Conservation (phyloP, 2,113 vertebrate species). For the Mormyrus lacerda region DNA sequence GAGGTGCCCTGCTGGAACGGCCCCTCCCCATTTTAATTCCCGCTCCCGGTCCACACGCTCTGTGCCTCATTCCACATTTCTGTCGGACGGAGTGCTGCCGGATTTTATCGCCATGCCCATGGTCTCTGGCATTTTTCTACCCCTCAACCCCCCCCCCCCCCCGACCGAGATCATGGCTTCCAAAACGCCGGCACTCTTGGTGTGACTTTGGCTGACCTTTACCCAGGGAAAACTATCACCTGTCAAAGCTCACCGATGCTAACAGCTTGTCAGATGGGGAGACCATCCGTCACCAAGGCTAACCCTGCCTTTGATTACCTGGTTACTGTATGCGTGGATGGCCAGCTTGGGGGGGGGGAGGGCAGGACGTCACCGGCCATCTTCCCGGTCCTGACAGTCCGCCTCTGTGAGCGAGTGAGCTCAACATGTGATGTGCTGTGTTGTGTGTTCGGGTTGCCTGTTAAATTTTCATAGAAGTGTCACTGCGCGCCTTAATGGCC, state of each 20-base stretch:
- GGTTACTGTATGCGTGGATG: conserved; percentile 45
- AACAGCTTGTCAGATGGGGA: conserved; percentile 1
- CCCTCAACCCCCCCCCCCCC: no score
- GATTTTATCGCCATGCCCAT: background rate
- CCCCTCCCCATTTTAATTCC: background rate
- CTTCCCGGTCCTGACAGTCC: background rate
- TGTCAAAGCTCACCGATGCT: background rate
- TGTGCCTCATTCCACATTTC: background rate
- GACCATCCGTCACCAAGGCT: conserved; percentile 26
- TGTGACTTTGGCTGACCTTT: conserved; percentile 20
- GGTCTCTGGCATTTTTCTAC: no score
- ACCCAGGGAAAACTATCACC: conserved; percentile 4
- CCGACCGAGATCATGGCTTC: background rate
- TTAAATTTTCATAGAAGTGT: background rate
- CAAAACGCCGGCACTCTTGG: conserved; percentile 29
- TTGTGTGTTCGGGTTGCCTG: background rate
- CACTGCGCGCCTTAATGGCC: no score
- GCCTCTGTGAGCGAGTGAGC: background rate
- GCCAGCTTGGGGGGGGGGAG: conserved; percentile 5
- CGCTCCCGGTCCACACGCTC: background rate
- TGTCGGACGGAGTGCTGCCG: background rate
- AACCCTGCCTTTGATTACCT: conserved; percentile 48
- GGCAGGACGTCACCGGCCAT: background rate
- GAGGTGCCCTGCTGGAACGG: background rate
- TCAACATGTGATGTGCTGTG: background rate